Evolutionary conservation across 2,113 vertebrate genomes (phyloP).

Genomic region (Rhizomys pruinosus): DNA sequence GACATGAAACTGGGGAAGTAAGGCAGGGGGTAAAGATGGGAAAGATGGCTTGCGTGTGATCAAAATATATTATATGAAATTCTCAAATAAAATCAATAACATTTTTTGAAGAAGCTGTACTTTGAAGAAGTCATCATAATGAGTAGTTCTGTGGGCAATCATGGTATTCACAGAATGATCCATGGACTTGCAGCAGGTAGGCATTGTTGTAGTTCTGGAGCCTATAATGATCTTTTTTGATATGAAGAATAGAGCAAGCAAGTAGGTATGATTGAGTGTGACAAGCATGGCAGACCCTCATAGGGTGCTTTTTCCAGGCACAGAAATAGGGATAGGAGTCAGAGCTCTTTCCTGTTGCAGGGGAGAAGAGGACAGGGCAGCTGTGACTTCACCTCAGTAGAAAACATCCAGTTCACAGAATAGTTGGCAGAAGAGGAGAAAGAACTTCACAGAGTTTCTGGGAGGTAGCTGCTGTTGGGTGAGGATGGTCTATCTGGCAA

Average conservation of each 20-base stretch:
- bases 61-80: too few relatives aligned
- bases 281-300: neutral
- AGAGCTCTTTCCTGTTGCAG: neutral
- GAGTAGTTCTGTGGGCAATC: neutral
- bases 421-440: neutral
- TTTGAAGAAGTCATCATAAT: neutral
- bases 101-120: neutral
- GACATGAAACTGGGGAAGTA: too few relatives aligned
- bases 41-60: too few relatives aligned
- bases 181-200: neutral
- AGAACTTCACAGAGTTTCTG: neutral
- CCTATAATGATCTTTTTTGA: neutral
- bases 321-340: fast-evolving
- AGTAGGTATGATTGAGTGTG: neutral
- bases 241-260: neutral
- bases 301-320: fast-evolving
- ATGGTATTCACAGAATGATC: neutral
- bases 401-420: neutral
- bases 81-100: too few relatives aligned
- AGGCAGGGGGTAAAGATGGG: too few relatives aligned
- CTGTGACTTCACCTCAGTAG: neutral
- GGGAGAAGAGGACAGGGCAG: neutral
- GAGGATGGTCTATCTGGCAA: neutral
- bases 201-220: neutral
- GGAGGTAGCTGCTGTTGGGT: too few relatives aligned